Evolutionary conservation across 1,140 invertebrate genomes (phyloP), one percentile per base, ranked within the genome.

Genomic region (Drosophila pseudoobscura): DNA sequence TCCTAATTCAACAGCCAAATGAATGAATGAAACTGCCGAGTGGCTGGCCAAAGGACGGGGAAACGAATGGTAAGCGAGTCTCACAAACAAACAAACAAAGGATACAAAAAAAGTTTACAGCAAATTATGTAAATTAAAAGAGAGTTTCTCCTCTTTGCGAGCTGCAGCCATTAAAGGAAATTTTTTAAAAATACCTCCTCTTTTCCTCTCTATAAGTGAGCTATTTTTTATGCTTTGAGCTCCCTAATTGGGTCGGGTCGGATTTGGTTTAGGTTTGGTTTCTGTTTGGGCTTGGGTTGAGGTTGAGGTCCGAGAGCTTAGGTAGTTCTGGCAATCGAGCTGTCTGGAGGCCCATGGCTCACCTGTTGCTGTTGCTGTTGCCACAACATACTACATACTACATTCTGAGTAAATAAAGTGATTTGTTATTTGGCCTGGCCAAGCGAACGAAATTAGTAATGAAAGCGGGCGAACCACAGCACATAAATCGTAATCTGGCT

Each of bases 51-150:
- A 44, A 45, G 70, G 31, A 35, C 29, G 26, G 35, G 44, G 52
- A 31, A 17, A 17, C 17, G 17, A 17, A 17, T 17, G 17, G 49
- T 58, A 60, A 82, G 63, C 65, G 76, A 74, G 69, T 41, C 55
- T 69, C 51, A 45, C 22, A 60, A 60, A 61, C 64, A 80, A 62
- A 75, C 58, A 74, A 77, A 75, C 58, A 74, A 77, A 72, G 68
- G 63, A 75, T 63, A 64, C 65, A 49, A 63, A 56, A 71, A 56
- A 79, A 52, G 57, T 62, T 53, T 59, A 66, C 46, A 59, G 74
- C 51, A 82, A 78, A 87, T 88, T 88, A 88, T 88, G 78, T 61
- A 87, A 87, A 88, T 87, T 75, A 78, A 88, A 80, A 80, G 80
- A 56, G 68, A 76, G 49, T 62, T 64, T 66, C 75, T 62, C 51